A percentile compares a stretch with the other conserved stretches of the same genome.
phyloP scores from a whole-genome alignment of 2,888 invertebrate species.

The Blastobasis lacticolella region DNA sequence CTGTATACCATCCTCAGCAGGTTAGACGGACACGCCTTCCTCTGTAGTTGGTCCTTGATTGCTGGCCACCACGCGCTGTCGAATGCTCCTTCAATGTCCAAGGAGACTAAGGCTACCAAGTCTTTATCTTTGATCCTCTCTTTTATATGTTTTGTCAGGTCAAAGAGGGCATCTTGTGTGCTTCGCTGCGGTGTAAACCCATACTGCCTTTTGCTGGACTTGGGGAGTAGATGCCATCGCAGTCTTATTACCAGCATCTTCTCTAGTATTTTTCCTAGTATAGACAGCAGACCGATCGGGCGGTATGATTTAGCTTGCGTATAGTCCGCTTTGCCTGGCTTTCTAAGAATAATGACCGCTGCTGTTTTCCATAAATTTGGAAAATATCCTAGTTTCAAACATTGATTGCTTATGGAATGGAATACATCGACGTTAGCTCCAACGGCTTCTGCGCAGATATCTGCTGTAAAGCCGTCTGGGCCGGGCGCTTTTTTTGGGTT shows the following conservation, averaged over 20 bases:
- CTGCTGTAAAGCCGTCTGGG: constrained; percentile 8
- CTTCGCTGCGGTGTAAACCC: constrained; percentile 13
- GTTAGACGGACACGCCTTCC: background rate
- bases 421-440: background rate
- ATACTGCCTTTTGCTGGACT: constrained; percentile 7
- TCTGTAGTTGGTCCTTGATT: background rate
- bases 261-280: constrained; percentile 12
- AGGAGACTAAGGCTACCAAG: constrained; percentile 6
- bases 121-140: background rate
- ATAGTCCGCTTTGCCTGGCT: constrained; percentile 7
- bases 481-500: constrained; percentile 12
- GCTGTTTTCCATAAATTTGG: constrained; percentile 11
- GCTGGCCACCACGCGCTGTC: constrained; percentile 16
- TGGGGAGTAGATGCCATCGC: constrained; percentile 2
- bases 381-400: constrained; percentile 7
- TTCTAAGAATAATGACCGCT: constrained; percentile 3
- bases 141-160: constrained; percentile 1
- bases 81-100: constrained; percentile 17
- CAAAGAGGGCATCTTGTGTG: constrained; percentile 12
- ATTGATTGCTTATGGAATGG: constrained; percentile 7
- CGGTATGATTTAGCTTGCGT: constrained; percentile 7
- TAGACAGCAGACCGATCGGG: constrained; percentile 10
- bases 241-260: constrained; percentile 9
- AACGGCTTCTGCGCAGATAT: constrained; percentile 4
- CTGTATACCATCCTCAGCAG: constrained; percentile 2